A percentile compares a stretch with the other conserved stretches of the same genome.
Evolutionary conservation across 2,888 invertebrate genomes (phyloP).

Genomic region (Meta bourneti): DNA sequence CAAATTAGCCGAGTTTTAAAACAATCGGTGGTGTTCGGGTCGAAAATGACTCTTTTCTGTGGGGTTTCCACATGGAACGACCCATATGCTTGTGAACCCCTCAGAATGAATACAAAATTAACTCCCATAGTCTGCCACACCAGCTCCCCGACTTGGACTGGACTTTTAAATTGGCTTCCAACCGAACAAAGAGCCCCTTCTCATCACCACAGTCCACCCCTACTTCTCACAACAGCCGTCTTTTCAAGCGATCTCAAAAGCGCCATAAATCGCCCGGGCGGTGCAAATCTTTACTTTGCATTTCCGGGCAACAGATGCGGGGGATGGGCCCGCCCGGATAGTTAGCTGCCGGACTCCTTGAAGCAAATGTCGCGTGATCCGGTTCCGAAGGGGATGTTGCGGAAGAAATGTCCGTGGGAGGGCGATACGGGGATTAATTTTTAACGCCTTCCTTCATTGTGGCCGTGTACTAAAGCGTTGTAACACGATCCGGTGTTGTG

Average conservation of each 20-base stretch:
- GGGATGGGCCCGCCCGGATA: conserved; percentile 4
- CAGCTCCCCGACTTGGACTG: neutral
- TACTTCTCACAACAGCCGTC: neutral
- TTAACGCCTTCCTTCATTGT: neutral
- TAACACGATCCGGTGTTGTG: neutral
- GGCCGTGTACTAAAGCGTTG: neutral
- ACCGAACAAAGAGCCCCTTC: neutral
- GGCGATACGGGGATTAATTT: conserved; percentile 25
- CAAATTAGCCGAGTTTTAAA: too few species aligned
- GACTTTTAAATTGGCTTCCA: neutral
- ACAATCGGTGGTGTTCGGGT: too few species aligned
- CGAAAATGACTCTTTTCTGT: too few species aligned
- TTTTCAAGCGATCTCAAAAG: conserved; percentile 12
- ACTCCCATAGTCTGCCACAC: neutral
- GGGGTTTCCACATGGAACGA: too few species aligned
- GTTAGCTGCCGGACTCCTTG: conserved; percentile 34
- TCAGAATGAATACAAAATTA: too few species aligned
- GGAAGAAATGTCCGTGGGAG: conserved; percentile 44
- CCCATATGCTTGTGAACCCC: too few species aligned
- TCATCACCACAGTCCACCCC: neutral
- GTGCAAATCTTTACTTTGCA: conserved; percentile 33
- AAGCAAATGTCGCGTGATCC: conserved; percentile 58
- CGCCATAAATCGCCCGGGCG: conserved; percentile 29
- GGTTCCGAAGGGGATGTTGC: conserved; percentile 17
- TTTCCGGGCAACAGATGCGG: conserved; percentile 27